phyloP scores from a whole-genome alignment of 1,140 invertebrate species.

The Tenebrio molitor region DNA sequence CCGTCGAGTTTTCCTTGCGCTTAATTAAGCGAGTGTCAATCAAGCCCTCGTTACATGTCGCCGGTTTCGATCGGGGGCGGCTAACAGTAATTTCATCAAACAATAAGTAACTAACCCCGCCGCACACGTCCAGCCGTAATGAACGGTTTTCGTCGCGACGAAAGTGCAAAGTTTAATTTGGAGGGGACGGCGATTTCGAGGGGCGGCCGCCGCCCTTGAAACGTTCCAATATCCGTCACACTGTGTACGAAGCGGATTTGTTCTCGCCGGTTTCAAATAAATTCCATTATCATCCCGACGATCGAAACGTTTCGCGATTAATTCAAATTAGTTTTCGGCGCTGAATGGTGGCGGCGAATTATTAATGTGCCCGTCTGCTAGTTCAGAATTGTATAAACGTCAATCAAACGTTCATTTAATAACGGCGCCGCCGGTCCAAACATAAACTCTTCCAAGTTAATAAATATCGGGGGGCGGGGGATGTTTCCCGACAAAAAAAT shows the following conservation, averaged over 20 bases:
- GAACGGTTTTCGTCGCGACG: background rate
- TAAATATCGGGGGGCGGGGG: background rate
- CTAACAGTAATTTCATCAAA: constrained; percentile 14
- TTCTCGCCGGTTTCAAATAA: constrained; percentile 2
- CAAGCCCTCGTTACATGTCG: constrained; percentile 23
- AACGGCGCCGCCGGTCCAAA: constrained; percentile 12
- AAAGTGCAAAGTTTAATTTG: too few relatives aligned
- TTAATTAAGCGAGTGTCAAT: constrained; percentile 37
- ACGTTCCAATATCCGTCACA: background rate
- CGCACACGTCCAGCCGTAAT: background rate
- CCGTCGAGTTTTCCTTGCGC: too few relatives aligned
- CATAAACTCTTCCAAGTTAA: constrained; percentile 18
- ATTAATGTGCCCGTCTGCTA: constrained; percentile 26
- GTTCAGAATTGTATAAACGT: constrained; percentile 28
- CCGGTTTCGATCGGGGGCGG: background rate
- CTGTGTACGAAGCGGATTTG: background rate
- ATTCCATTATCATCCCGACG: background rate
- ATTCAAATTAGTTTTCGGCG: constrained; percentile 16
- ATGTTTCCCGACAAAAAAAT: constrained; percentile 19
- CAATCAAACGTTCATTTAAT: constrained; percentile 22
- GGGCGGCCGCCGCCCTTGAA: background rate
- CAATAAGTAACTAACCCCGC: constrained; percentile 14
- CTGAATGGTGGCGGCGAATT: constrained; percentile 23
- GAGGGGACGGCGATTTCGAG: too few relatives aligned
- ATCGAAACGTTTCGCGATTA: background rate